A percentile compares a stretch with the other conserved stretches of the same genome.
Conservation (phyloP, 2,797 vertebrate species). For the Okamejei kenojei region DNA sequence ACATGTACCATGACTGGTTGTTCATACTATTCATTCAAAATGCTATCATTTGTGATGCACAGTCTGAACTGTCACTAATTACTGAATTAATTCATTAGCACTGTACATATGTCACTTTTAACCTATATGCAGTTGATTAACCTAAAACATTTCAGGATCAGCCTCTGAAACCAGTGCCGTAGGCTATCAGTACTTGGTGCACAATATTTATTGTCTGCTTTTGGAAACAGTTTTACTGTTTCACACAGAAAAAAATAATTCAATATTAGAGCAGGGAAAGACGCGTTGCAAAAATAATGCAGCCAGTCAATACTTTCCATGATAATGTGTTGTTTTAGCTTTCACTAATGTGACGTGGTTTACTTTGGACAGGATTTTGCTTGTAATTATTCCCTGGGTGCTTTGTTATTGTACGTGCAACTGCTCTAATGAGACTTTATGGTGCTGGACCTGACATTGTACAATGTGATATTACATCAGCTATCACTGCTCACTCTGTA, state of each 20-base stretch:
- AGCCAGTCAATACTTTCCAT: neutral
- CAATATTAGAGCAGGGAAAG: neutral
- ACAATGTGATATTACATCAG: neutral
- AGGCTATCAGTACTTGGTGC: neutral
- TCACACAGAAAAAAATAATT: constrained; percentile 15
- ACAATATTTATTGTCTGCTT: constrained; percentile 20
- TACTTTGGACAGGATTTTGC: neutral
- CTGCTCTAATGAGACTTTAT: constrained; percentile 32
- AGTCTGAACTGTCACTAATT: neutral
- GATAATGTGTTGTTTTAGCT: neutral
- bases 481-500: neutral
- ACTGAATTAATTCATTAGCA: neutral
- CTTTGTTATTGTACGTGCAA: neutral
- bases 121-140: too few species aligned
- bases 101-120: neutral
- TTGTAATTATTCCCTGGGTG: constrained; percentile 24
- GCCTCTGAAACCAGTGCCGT: neutral
- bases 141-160: neutral
- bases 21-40: too few species aligned
- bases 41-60: neutral
- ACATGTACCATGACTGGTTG: too few species aligned
- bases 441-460: neutral
- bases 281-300: neutral
- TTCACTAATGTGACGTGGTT: neutral
- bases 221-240: neutral